phyloP scores from a whole-genome alignment of 2,888 invertebrate species.

The Argynnis bischoffii region DNA sequence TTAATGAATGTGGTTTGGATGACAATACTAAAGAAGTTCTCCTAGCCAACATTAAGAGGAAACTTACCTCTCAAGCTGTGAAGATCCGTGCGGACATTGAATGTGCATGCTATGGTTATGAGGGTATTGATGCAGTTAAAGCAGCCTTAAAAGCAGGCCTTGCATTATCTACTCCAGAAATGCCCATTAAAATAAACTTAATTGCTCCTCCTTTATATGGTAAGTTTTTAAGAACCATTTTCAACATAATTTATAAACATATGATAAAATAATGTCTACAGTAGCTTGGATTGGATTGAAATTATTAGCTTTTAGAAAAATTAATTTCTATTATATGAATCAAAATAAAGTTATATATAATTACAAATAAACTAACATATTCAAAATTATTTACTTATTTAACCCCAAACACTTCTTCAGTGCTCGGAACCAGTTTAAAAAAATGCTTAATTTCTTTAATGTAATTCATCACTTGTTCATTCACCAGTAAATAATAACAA shows the following conservation, averaged over 20 bases:
- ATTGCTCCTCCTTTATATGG: slow-evolving; percentile 98
- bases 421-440: too few relatives aligned
- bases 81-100: slow-evolving; percentile 76
- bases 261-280: neutral
- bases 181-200: slow-evolving; percentile 99
- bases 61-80: slow-evolving; percentile 93
- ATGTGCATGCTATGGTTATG: slow-evolving; percentile 87
- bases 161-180: slow-evolving; percentile 93
- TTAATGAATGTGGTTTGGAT: slow-evolving; percentile 97
- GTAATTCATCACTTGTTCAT: too few relatives aligned
- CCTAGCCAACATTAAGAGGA: slow-evolving; percentile 96
- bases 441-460: too few relatives aligned
- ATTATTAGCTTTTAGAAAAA: too few relatives aligned
- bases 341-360: too few relatives aligned
- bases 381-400: too few relatives aligned
- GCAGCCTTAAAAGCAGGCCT: slow-evolving; percentile 94
- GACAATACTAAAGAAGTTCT: slow-evolving; percentile 95
- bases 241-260: neutral
- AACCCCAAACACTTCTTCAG: too few relatives aligned
- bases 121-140: slow-evolving; percentile 99
- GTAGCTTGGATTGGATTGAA: too few relatives aligned
- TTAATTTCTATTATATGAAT: neutral
- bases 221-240: slow-evolving; percentile 53
- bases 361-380: too few relatives aligned
- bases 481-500: too few relatives aligned